phyloP scores from a whole-genome alignment of 2,113 vertebrate species.

The Rissa tridactyla region DNA sequence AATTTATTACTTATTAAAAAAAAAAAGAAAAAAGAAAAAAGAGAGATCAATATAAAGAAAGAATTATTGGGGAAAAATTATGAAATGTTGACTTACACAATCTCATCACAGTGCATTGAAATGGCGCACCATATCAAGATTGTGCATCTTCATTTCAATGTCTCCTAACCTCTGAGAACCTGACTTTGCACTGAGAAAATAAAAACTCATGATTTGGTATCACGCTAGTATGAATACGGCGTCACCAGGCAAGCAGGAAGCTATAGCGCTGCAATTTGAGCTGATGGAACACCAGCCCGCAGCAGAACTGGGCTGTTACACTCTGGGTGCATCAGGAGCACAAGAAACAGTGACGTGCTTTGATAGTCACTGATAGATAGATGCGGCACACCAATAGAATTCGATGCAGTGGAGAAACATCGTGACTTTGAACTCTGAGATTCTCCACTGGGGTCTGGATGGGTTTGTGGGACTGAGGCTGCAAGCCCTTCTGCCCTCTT shows the following conservation, averaged over 20 bases:
- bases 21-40: background rate
- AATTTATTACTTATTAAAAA: background rate
- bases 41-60: background rate
- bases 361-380: background rate
- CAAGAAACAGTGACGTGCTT: accelerated
- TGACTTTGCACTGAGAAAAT: background rate
- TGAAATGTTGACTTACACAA: background rate
- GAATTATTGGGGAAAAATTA: background rate
- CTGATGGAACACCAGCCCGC: background rate
- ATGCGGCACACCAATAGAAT: background rate
- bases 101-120: background rate
- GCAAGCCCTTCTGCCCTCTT: background rate
- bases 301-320: background rate
- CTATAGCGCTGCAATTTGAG: background rate
- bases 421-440: background rate
- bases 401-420: background rate
- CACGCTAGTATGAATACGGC: background rate
- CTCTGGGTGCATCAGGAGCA: background rate
- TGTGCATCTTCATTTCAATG: background rate
- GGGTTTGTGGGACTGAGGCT: background rate
- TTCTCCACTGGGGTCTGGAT: background rate
- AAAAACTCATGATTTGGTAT: background rate
- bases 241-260: background rate
- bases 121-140: background rate
- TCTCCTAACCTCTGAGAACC: background rate